Conservation (phyloP, 2,888 invertebrate species). For the Conchocele bisecta region DNA sequence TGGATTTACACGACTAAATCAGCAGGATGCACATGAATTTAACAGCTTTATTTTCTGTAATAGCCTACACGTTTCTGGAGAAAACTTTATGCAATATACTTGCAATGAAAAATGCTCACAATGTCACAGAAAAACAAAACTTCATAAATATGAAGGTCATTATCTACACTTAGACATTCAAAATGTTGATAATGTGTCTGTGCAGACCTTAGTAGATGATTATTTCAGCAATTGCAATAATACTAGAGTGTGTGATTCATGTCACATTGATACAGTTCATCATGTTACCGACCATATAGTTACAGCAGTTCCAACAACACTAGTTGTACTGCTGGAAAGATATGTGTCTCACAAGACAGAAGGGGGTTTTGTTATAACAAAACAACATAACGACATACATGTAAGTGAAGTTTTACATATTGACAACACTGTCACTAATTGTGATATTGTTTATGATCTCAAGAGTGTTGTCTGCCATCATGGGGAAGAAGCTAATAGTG, state of each 20-base stretch:
- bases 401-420: background rate
- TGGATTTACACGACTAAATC: background rate
- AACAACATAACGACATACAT: background rate
- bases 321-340: background rate
- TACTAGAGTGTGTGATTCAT: background rate
- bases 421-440: background rate
- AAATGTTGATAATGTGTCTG: background rate
- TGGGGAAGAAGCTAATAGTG: background rate
- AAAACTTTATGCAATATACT: background rate
- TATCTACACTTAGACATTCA: background rate
- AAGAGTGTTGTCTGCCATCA: slow-evolving; percentile 9
- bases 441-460: background rate
- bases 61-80: no score
- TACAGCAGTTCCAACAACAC: background rate
- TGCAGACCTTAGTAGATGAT: background rate
- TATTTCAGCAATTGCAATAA: background rate
- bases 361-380: background rate
- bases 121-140: background rate
- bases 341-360: background rate
- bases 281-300: background rate
- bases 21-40: slow-evolving; percentile 6
- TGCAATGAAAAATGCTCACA: background rate
- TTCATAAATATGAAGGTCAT: background rate
- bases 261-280: background rate
- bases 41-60: background rate